Percentiles rank a stretch among this genome's conserved stretches.
phyloP scores from a whole-genome alignment of 2,888 invertebrate genomes.

The Magallana nippona region DNA sequence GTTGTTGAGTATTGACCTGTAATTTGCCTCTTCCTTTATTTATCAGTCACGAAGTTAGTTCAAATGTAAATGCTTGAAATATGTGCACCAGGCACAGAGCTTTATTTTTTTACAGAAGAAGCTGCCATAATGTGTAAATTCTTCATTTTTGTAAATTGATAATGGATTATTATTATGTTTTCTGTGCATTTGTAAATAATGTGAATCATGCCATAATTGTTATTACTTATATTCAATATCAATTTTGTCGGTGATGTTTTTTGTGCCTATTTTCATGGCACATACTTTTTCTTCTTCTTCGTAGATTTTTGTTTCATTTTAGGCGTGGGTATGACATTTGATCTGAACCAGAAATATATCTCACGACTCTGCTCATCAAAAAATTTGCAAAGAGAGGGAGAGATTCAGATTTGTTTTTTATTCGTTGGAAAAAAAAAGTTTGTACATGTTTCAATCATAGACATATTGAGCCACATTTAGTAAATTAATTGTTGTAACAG shows the following conservation, averaged over 20 bases:
- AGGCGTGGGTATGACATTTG: not conserved
- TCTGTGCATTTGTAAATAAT: constrained; percentile 9
- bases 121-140: not conserved
- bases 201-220: constrained; percentile 8
- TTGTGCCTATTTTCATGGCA: not conserved
- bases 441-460: not conserved
- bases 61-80: not conserved
- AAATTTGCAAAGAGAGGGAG: too few relatives aligned
- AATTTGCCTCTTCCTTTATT: not conserved
- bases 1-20: too few relatives aligned
- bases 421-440: not conserved
- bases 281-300: not conserved
- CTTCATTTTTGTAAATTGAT: not conserved
- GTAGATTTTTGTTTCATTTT: not conserved
- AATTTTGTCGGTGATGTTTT: not conserved
- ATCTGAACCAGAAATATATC: not conserved
- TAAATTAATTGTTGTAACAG: too few relatives aligned
- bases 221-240: not conserved
- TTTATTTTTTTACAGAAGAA: constrained; percentile 2
- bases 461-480: too few relatives aligned
- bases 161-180: not conserved
- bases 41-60: too few relatives aligned
- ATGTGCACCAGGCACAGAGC: not conserved
- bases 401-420: not conserved
- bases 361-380: not conserved